Percentiles rank a stretch among this genome's conserved stretches.
These are phyloP conservation scores for Calameuta filiformis DNA, from an alignment of 2,888 invertebrate species.

Conservation along the genomic window DNA sequence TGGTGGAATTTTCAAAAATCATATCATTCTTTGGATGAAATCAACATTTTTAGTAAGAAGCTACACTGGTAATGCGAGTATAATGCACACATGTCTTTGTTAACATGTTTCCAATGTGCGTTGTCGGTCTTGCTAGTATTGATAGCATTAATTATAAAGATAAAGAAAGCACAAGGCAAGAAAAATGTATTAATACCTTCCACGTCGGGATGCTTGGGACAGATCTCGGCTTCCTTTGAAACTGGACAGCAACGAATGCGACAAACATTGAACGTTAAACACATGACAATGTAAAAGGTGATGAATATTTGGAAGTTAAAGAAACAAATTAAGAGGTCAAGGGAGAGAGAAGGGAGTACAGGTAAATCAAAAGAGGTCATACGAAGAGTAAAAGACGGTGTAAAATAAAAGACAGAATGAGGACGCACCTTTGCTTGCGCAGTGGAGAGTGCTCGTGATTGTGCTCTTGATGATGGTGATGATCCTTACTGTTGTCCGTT, in stretches of 20 bases:
- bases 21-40: neutral
- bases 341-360: too few relatives aligned
- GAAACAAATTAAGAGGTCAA: neutral
- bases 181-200: constrained; percentile 60
- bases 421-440: constrained; percentile 56
- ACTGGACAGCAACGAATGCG: constrained; percentile 63
- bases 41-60: neutral
- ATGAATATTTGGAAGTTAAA: neutral
- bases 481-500: constrained; percentile 53
- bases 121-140: neutral
- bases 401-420: neutral
- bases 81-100: neutral
- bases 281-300: constrained; percentile 7
- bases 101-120: neutral
- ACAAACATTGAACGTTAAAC: neutral
- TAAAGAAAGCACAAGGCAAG: neutral
- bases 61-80: neutral
- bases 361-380: neutral
- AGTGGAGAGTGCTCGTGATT: constrained; percentile 52
- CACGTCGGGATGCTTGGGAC: constrained; percentile 65
- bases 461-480: constrained; percentile 55
- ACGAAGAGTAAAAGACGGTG: neutral
- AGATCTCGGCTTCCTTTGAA: constrained; percentile 74
- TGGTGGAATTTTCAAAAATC: neutral
- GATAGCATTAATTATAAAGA: neutral